Conservation (phyloP, 2,113 vertebrate species). For the Notothenia coriiceps region DNA sequence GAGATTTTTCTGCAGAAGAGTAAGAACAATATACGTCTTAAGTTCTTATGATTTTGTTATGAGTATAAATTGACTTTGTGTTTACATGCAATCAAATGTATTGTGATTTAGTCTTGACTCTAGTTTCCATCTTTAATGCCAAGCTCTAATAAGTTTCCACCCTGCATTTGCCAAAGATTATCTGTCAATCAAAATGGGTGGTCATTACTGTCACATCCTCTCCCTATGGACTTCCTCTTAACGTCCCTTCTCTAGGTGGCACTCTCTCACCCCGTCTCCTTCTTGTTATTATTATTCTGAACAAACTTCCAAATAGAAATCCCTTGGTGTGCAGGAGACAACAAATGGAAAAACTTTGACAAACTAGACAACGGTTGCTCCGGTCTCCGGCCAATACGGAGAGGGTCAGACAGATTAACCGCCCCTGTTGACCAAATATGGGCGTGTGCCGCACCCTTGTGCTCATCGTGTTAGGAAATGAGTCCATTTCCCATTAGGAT, state of each 20-base stretch:
- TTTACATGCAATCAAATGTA: background rate
- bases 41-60: background rate
- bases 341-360: conserved; percentile 28
- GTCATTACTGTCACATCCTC: background rate
- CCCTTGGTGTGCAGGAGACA: conserved; percentile 1
- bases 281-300: background rate
- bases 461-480: conserved; percentile 74
- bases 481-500: conserved; percentile 80
- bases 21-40: background rate
- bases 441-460: conserved; percentile 66
- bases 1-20: background rate
- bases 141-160: background rate
- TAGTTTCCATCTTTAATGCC: background rate
- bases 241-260: background rate
- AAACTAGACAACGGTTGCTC: conserved; percentile 5
- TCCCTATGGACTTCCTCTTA: background rate
- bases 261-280: background rate
- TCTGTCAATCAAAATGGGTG: background rate
- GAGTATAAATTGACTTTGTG: too few relatives aligned
- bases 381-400: conserved; percentile 24
- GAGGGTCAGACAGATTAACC: conserved; percentile 53
- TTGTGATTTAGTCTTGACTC: too few relatives aligned
- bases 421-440: conserved; percentile 71
- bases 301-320: background rate
- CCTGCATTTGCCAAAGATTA: background rate